phyloP scores from a whole-genome alignment of 2,888 invertebrate genomes.

The Pterostichus madidus region DNA sequence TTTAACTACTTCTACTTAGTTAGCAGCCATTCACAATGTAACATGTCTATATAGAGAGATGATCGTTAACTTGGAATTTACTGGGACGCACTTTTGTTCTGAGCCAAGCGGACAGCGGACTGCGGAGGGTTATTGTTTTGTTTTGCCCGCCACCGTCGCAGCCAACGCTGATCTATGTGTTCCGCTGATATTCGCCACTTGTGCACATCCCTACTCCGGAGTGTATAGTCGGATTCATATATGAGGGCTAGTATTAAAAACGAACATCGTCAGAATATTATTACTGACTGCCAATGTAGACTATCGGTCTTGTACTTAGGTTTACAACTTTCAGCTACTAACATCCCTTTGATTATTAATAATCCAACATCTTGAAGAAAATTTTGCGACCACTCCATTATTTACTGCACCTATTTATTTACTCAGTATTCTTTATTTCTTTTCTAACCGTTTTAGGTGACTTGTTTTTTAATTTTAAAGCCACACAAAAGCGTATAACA shows the following conservation, averaged over 20 bases:
- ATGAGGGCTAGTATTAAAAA: neutral
- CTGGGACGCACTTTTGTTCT: conserved; percentile 72
- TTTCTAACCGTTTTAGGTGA: no score
- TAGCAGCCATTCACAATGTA: conserved; percentile 72
- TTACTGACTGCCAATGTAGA: no score
- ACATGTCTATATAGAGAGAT: conserved; percentile 71
- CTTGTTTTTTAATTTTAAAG: no score
- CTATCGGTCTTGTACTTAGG: no score
- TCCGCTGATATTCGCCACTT: conserved; percentile 4
- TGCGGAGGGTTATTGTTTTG: conserved; percentile 43
- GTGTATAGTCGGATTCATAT: neutral
- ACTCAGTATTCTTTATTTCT: no score
- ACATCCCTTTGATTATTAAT: no score
- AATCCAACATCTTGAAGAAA: no score
- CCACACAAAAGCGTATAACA: no score
- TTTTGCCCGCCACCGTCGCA: conserved; percentile 20
- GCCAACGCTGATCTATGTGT: neutral
- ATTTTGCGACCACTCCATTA: no score
- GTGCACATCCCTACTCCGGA: neutral
- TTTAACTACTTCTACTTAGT: conserved; percentile 73
- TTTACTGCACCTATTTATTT: no score
- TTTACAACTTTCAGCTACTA: no score
- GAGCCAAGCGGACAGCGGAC: conserved; percentile 57
- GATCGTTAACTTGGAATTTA: conserved; percentile 72
- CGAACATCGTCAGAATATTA: no score